Evolutionary conservation across 2,113 vertebrate genomes (phyloP).

Genomic region (Oreochromis spilurus): DNA sequence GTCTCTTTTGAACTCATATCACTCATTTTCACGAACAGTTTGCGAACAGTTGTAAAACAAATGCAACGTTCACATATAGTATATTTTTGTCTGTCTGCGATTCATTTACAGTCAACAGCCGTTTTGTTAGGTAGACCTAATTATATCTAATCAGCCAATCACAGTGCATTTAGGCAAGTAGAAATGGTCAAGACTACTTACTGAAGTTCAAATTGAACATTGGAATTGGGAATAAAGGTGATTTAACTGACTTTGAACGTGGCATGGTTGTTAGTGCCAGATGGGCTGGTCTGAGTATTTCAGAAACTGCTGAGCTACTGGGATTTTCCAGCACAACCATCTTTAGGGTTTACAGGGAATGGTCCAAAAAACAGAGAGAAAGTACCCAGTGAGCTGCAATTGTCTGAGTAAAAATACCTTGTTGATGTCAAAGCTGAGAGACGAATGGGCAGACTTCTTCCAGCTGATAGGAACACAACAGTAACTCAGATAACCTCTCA

Average conservation of each 20-base stretch:
- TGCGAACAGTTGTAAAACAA: background rate
- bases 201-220: background rate
- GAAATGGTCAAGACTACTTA: background rate
- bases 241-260: background rate
- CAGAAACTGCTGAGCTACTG: background rate
- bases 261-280: background rate
- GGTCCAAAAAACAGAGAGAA: background rate
- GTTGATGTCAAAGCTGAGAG: background rate
- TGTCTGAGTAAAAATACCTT: background rate
- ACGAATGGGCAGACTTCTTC: background rate
- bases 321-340: background rate
- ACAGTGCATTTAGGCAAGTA: background rate
- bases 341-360: background rate
- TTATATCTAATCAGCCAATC: background rate
- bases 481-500: background rate
- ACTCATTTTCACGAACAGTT: background rate
- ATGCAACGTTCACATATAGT: background rate
- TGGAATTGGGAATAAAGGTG: background rate
- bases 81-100: background rate
- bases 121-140: background rate
- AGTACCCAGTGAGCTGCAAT: background rate
- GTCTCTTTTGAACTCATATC: background rate
- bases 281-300: background rate
- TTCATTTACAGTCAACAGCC: background rate
- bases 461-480: background rate